Evolutionary conservation across 2,888 invertebrate species (phyloP).

Genomic region (Ceramica pisi): DNA sequence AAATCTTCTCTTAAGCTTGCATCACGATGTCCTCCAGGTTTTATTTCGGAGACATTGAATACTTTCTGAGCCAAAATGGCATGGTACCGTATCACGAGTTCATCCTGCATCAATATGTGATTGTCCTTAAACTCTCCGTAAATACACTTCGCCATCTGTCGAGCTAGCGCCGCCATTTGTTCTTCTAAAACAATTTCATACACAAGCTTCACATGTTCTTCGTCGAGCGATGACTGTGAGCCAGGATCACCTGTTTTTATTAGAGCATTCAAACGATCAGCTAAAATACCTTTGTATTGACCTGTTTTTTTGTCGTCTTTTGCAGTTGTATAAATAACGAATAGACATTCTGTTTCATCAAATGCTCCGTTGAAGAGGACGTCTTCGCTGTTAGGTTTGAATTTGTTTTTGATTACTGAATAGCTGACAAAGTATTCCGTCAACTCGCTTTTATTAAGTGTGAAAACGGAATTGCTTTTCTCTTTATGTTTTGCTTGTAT

Average conservation of each 20-base stretch:
- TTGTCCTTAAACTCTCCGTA: too few relatives aligned
- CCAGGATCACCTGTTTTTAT: constrained; percentile 14
- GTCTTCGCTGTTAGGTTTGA: neutral
- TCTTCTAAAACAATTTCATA: constrained; percentile 6
- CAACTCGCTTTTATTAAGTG: constrained; percentile 10
- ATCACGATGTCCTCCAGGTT: too few relatives aligned
- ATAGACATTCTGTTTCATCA: constrained; percentile 15
- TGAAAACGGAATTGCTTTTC: neutral
- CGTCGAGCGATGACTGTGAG: neutral
- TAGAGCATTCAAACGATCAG: constrained; percentile 1
- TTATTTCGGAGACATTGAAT: too few relatives aligned
- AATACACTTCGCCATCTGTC: neutral
- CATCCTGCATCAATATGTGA: constrained; percentile 24
- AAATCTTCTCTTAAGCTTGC: constrained; percentile 19
- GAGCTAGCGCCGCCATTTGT: neutral
- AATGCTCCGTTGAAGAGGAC: constrained; percentile 1
- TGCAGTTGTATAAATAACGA: constrained; percentile 22
- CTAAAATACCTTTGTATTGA: neutral
- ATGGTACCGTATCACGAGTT: constrained; percentile 2
- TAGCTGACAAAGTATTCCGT: constrained; percentile 7
- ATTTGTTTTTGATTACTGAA: neutral
- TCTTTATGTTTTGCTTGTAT: constrained; percentile 9
- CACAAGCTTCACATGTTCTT: constrained; percentile 14
- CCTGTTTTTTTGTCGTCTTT: constrained; percentile 3
- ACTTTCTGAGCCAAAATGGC: too few relatives aligned